These are phyloP conservation scores for Recurvirostra avosetta DNA, from an alignment of 2,113 vertebrate genomes.

Conservation along the genomic window DNA sequence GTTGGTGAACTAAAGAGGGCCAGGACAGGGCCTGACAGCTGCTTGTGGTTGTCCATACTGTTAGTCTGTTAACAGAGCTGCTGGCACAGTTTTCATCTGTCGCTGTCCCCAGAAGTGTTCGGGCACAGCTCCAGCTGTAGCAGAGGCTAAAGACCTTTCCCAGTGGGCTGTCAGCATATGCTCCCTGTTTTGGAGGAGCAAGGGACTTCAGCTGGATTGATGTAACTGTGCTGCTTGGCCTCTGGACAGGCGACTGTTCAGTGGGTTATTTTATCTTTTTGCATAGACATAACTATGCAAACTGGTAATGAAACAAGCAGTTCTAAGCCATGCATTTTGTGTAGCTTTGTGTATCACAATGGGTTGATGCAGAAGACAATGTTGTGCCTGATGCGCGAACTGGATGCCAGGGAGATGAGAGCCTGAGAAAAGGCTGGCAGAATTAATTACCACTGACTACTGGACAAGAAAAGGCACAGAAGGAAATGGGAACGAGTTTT, in stretches of 20 bases:
- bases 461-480: not conserved
- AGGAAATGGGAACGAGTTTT: not conserved
- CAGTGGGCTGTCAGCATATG: not conserved
- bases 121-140: not conserved
- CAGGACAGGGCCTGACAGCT: not conserved
- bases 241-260: not conserved
- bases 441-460: not conserved
- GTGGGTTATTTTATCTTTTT: not conserved
- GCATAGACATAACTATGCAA: not conserved
- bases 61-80: not conserved
- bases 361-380: not conserved
- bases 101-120: not conserved
- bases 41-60: not conserved
- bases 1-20: not conserved
- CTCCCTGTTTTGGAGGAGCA: not conserved
- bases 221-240: not conserved
- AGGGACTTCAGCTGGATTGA: not conserved
- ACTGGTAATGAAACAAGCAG: not conserved
- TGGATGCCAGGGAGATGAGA: not conserved
- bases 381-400: not conserved
- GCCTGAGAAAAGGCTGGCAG: not conserved
- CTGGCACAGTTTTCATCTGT: not conserved
- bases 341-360: not conserved
- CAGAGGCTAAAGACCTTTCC: not conserved
- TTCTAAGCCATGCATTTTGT: not conserved